phyloP scores from a whole-genome alignment of 2,888 invertebrate genomes.

The Ellobium chinense region DNA sequence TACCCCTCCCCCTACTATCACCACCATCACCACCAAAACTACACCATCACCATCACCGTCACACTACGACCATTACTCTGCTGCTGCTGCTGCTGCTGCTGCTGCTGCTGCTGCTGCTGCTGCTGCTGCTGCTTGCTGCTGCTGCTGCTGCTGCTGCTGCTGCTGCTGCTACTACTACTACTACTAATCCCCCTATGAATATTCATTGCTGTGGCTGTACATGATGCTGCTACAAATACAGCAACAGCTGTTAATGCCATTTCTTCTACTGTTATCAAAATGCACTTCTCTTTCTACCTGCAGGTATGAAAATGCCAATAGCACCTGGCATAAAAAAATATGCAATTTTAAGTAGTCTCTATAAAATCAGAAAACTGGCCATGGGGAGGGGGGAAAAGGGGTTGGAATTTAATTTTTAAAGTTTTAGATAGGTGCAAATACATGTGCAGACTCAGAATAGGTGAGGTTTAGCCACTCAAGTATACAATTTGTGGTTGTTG shows the following conservation, averaged over 20 bases:
- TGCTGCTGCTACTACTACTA: not conserved
- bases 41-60: too few relatives aligned
- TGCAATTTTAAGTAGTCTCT: not conserved
- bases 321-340: not conserved
- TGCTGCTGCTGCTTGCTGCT: not conserved
- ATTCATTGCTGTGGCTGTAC: not conserved
- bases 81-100: not conserved
- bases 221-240: conserved; percentile 20
- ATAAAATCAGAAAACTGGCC: not conserved
- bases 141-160: not conserved
- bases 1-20: not conserved
- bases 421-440: too few relatives aligned
- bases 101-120: not conserved
- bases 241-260: conserved; percentile 18
- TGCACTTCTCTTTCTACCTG: not conserved
- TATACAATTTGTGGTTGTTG: too few relatives aligned
- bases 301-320: not conserved
- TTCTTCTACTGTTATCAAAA: not conserved
- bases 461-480: too few relatives aligned
- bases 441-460: too few relatives aligned
- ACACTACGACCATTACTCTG: not conserved
- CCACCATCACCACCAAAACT: not conserved
- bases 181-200: not conserved
- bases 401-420: too few relatives aligned
- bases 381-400: not conserved